These are phyloP conservation scores for Oryzias woworae DNA, from an alignment of 2,113 vertebrate genomes.

Conservation along the genomic window DNA sequence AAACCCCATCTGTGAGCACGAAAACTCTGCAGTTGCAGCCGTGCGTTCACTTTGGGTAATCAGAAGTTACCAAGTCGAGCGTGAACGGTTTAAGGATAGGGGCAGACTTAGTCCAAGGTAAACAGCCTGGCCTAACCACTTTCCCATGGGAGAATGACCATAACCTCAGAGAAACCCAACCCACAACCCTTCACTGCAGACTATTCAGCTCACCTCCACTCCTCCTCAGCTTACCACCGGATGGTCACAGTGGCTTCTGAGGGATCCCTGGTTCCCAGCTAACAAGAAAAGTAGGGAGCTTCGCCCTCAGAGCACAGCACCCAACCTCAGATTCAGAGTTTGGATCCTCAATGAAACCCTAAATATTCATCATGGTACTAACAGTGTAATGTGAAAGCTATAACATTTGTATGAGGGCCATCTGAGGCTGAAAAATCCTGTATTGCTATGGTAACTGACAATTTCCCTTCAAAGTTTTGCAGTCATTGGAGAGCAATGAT, in stretches of 20 bases:
- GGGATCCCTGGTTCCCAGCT: constrained; percentile 50
- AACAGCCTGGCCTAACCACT: constrained; percentile 77
- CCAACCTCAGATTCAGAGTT: constrained; percentile 9
- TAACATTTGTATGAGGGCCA: neutral
- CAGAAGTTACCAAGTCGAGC: constrained; percentile 50
- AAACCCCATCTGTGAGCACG: constrained; percentile 1
- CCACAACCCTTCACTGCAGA: constrained; percentile 72
- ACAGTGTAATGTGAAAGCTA: neutral
- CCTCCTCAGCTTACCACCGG: constrained; percentile 67
- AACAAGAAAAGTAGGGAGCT: constrained; percentile 35
- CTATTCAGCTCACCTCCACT: constrained; percentile 66
- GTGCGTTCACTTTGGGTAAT: constrained; percentile 52
- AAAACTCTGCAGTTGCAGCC: constrained; percentile 43
- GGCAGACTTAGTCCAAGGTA: constrained; percentile 71
- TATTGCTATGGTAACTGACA: too few relatives aligned
- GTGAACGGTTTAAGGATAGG: constrained; percentile 51
- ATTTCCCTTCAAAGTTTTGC: too few relatives aligned
- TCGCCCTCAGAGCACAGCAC: constrained; percentile 17
- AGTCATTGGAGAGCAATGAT: too few relatives aligned
- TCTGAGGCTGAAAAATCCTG: neutral
- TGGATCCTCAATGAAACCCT: neutral
- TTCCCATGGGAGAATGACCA: constrained; percentile 78
- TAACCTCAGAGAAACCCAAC: constrained; percentile 80
- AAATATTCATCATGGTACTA: neutral
- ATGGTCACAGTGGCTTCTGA: constrained; percentile 75